Conservation (phyloP, 2,888 invertebrate species). For the Carterocephalus palaemon region DNA sequence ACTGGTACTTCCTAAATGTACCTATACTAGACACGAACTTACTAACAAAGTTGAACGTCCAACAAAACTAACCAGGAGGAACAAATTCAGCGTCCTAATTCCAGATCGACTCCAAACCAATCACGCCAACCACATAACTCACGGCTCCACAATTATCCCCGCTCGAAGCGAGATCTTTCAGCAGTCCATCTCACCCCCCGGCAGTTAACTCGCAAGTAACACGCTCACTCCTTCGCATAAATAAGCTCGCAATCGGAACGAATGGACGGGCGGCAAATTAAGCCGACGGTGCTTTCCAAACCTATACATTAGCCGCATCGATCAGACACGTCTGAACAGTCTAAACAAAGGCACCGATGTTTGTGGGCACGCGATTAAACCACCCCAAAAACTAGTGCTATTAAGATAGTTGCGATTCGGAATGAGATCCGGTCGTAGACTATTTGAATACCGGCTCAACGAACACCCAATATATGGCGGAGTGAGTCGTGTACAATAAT, state of each 20-base stretch:
- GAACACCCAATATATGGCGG: too few relatives aligned
- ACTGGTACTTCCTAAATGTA: too few relatives aligned
- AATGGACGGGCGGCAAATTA: slow-evolving; percentile 77
- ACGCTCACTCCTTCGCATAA: slow-evolving; percentile 51
- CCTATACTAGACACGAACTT: too few relatives aligned
- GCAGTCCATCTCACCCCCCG: slow-evolving; percentile 30
- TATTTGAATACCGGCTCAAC: too few relatives aligned
- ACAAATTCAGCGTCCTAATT: too few relatives aligned
- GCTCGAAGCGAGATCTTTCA: slow-evolving; percentile 18
- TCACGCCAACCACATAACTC: slow-evolving; percentile 1
- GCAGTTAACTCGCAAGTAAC: slow-evolving; percentile 29
- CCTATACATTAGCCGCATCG: slow-evolving; percentile 73
- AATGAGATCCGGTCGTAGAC: too few relatives aligned
- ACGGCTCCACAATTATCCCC: slow-evolving; percentile 12
- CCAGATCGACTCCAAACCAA: too few relatives aligned
- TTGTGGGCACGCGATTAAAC: slow-evolving; percentile 59
- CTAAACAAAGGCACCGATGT: slow-evolving; percentile 67
- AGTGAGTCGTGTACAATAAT: too few relatives aligned
- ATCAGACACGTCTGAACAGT: slow-evolving; percentile 74
- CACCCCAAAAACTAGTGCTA: slow-evolving; percentile 8
- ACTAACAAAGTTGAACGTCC: too few relatives aligned
- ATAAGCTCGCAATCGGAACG: slow-evolving; percentile 73
- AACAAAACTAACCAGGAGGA: too few relatives aligned
- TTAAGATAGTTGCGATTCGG: slow-evolving; percentile 16
- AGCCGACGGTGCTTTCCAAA: slow-evolving; percentile 63